phyloP scores from a whole-genome alignment of 2,888 invertebrate genomes.

The Cataglyphis rosenhaueri region DNA sequence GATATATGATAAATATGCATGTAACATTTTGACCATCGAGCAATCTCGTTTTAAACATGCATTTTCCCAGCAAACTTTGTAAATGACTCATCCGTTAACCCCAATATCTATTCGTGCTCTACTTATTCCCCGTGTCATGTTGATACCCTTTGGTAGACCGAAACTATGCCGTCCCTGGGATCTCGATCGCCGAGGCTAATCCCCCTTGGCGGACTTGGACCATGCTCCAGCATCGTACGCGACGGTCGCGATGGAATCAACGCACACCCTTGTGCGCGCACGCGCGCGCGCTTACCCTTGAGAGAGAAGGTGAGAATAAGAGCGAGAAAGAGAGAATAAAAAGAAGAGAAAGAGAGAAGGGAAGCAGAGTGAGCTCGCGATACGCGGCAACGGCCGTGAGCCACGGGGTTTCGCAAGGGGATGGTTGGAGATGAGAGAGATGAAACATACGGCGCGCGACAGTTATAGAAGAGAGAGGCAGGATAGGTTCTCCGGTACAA shows the following conservation, averaged over 20 bases:
- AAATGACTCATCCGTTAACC: slow-evolving; percentile 32
- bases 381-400: slow-evolving; percentile 65
- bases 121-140: slow-evolving; percentile 43
- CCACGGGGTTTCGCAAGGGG: slow-evolving; percentile 64
- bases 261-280: slow-evolving; percentile 13
- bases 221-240: slow-evolving; percentile 64
- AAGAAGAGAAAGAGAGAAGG: background rate
- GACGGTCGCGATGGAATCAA: slow-evolving; percentile 61
- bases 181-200: slow-evolving; percentile 52
- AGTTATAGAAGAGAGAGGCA: slow-evolving; percentile 57
- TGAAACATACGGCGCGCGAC: slow-evolving; percentile 28
- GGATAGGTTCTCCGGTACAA: slow-evolving; percentile 75
- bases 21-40: background rate
- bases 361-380: slow-evolving; percentile 22
- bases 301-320: slow-evolving; percentile 43
- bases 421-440: slow-evolving; percentile 52
- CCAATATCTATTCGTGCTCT: slow-evolving; percentile 3
- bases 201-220: slow-evolving; percentile 57
- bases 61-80: slow-evolving; percentile 18
- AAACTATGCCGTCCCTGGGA: slow-evolving; percentile 47
- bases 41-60: slow-evolving; percentile 4
- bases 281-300: slow-evolving; percentile 50
- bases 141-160: slow-evolving; percentile 29
- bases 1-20: background rate
- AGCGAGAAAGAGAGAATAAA: background rate